Evolutionary conservation across 2,113 vertebrate species (phyloP).

Genomic region (Rhabdornis inornatus): DNA sequence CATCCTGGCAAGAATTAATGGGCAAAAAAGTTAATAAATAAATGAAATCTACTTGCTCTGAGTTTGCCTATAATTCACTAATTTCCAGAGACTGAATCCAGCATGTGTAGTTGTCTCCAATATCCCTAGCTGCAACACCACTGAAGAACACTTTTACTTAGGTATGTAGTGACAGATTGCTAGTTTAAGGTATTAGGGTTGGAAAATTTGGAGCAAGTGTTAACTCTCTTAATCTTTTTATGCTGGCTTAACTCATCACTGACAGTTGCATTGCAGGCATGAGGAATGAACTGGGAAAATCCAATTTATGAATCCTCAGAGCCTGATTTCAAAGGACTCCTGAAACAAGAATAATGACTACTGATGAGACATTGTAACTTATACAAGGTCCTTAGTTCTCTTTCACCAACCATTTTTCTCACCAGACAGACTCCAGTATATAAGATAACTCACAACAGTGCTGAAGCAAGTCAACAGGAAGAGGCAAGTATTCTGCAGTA

Average conservation of each 20-base stretch:
- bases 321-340: neutral
- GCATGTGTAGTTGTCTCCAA: neutral
- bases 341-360: neutral
- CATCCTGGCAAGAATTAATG: neutral
- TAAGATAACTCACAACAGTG: neutral
- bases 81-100: neutral
- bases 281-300: neutral
- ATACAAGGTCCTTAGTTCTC: neutral
- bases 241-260: neutral
- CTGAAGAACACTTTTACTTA: neutral
- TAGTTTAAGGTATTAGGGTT: neutral
- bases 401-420: neutral
- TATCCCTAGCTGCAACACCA: neutral
- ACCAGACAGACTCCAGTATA: neutral
- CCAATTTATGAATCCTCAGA: neutral
- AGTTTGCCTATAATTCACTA: neutral
- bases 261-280: neutral
- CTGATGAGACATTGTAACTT: neutral
- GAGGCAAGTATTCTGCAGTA: neutral
- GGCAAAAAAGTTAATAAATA: neutral
- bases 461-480: neutral
- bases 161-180: neutral
- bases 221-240: neutral
- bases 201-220: neutral
- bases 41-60: neutral